Evolutionary conservation across 2,888 invertebrate genomes (phyloP), one percentile per base, ranked within the genome.

Genomic region (Caenorhabditis imperialis): DNA sequence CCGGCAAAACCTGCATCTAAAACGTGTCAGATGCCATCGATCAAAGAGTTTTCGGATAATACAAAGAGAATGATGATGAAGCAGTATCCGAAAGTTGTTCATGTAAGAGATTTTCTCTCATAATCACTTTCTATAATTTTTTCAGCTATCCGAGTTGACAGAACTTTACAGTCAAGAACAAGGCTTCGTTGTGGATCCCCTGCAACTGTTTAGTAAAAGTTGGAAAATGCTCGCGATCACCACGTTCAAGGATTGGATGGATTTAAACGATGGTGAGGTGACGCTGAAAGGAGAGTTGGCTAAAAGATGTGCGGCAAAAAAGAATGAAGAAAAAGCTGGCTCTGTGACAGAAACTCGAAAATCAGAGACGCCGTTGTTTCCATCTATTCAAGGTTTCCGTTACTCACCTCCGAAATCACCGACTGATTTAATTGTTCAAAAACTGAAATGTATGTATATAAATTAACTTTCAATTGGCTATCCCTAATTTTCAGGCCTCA

Each of bases 71-170:
- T 70, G 61, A 42, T 70, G 48, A 8, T 55, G 6, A 25, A n/a
- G 18, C 1, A 35, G 10, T 22, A 70, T 35, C 70, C 70, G 1
- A 16, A 20, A 8, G 7, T 33, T 20, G 25, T 61, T 18, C 70
- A 61, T 54, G 70, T 70, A 48, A 47, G 47, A 16, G 2, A 20
- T 16, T 40, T 3, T 44, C 14, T 8, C 22, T 58, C 1, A 14
- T 3, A 33, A 12, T 16, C 25, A 14, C 10, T 25, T 25, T 22
- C 8, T 2, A 14, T 20, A 3, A 27, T 27, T 30, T 33, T 58
- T 67, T 10, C 35, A 70, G 70, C 48, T 70, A 18, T 61, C 61
- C 25, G 61, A 70, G 33, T 4, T 70, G 70, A 50, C 40, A 5
- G 70, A 70, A 4, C 25, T 27, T 0, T 70, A 70, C 42, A 14